Percentiles rank a stretch among this genome's conserved stretches.
phyloP scores from a whole-genome alignment of 2,888 invertebrate species.

The Magallana nippona region DNA sequence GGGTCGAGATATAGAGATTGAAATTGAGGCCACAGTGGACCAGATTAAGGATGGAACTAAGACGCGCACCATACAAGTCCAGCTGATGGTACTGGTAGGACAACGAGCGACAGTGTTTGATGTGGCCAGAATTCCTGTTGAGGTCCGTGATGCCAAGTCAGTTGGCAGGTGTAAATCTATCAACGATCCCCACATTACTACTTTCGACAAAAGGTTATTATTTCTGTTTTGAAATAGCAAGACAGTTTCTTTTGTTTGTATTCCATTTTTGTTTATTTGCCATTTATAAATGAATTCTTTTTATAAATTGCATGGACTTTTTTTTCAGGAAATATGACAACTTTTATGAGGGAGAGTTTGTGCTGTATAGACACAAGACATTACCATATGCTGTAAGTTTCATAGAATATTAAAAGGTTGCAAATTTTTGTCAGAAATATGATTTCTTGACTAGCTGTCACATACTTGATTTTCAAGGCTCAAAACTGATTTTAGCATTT shows the following conservation, averaged over 20 bases:
- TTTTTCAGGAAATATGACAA: constrained; percentile 61
- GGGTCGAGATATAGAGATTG: constrained; percentile 57
- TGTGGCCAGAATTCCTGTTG: constrained; percentile 54
- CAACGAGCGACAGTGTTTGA: constrained; percentile 15
- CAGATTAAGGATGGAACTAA: constrained; percentile 63
- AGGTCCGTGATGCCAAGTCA: constrained; percentile 63
- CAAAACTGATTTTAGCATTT: too few relatives aligned
- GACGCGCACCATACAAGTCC: constrained; percentile 51
- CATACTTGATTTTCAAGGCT: too few relatives aligned
- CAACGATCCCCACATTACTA: constrained; percentile 71
- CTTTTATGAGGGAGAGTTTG: constrained; percentile 61
- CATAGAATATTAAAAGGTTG: too few relatives aligned
- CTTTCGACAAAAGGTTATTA: constrained; percentile 61
- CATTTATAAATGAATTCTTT: too few relatives aligned
- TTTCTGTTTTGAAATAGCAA: background rate
- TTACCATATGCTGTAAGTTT: constrained; percentile 61
- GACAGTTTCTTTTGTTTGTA: background rate
- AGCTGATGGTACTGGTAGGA: constrained; percentile 47
- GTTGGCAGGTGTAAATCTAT: constrained; percentile 64
- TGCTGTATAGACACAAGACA: constrained; percentile 58
- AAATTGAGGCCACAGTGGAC: constrained; percentile 65
- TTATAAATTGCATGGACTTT: background rate
- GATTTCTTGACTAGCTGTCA: too few relatives aligned
- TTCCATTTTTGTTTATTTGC: too few relatives aligned
- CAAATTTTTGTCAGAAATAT: too few relatives aligned